Percentiles rank a stretch among this genome's conserved stretches.
phyloP scores from a whole-genome alignment of 2,113 vertebrate species.

The Coturnix japonica region DNA sequence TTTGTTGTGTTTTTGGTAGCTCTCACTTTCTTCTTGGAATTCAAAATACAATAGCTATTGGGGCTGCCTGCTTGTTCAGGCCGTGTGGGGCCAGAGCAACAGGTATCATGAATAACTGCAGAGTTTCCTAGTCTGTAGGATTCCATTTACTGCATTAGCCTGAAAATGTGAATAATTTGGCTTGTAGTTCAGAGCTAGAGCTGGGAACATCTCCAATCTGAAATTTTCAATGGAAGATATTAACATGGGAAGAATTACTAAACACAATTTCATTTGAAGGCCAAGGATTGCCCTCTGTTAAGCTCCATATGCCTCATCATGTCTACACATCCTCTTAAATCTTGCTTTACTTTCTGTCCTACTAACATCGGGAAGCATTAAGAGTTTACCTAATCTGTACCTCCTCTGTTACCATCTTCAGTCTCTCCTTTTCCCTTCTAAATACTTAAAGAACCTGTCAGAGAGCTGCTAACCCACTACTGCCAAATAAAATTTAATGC shows the following conservation, averaged over 20 bases:
- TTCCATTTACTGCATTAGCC: not conserved
- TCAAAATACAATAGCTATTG: not conserved
- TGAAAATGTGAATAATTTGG: constrained; percentile 9
- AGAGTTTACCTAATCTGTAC: not conserved
- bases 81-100: not conserved
- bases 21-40: not conserved
- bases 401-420: not conserved
- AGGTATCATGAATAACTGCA: not conserved
- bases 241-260: not conserved
- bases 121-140: not conserved
- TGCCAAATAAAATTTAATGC: not conserved
- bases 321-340: not conserved
- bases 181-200: not conserved
- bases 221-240: constrained; percentile 19
- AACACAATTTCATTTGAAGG: not conserved
- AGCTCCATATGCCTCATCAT: not conserved
- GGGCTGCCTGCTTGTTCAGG: not conserved
- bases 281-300: not conserved
- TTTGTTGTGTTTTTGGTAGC: not conserved
- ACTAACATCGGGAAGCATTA: not conserved
- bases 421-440: not conserved
- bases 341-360: not conserved
- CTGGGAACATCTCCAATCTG: constrained; percentile 14
- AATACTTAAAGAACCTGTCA: not conserved
- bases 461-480: not conserved